Base-by-base conservation (phyloP, 2,113 vertebrate species). In the Lycaon pictus region DNA sequence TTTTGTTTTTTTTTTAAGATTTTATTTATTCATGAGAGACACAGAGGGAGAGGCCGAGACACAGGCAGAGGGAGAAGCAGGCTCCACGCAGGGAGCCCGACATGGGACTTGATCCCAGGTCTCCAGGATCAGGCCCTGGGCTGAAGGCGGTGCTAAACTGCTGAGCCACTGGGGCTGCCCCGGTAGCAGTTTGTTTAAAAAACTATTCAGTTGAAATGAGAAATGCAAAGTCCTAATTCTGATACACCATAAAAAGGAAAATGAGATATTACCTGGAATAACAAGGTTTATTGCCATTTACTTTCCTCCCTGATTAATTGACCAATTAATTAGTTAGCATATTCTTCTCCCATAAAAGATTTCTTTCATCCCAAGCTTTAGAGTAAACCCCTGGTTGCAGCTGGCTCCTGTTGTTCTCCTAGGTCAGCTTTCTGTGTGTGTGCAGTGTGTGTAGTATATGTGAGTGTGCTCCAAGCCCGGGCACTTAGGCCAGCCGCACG, bases 191-290 rank as follows among this genome's bases (percentile, higher is more conserved):
- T 87, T 56, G 37, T 51, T 48, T 71, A 60, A 37, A 58, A 81
- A 55, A 67, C 2, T 22, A 55, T 35, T 95, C 55, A 67, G 0
- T 37, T 60, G n/a, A 51, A 85, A 58, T 80, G 56, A 72, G 74
- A 90, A 77, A 55, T 55, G 90, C 35, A 48, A 94, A 83, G 51
- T 83, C 86, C 29, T 58, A 51, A 79, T 93, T 95, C 53, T 94
- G n/a, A 60, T 23, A 86, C 2, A n/a, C n/a, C 16, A 25, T 67
- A 11, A 60, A 92, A 85, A 96, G 92, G 82, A 74, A 90, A 92
- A 37, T 58, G 81, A 77, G 5, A 13, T 56, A 0, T 84, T 20
- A 27, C 60, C 4, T 29, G 29, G 16, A 25, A 48, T 83, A 23
- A 62, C 35, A 48, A 93, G 20, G 65, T 92, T 87, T 53, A 88